Evolutionary conservation across 64 coral and sea anemone genomes (phyloP), one percentile per base, ranked within the genome.

Genomic region (Platygyra sinensis): DNA sequence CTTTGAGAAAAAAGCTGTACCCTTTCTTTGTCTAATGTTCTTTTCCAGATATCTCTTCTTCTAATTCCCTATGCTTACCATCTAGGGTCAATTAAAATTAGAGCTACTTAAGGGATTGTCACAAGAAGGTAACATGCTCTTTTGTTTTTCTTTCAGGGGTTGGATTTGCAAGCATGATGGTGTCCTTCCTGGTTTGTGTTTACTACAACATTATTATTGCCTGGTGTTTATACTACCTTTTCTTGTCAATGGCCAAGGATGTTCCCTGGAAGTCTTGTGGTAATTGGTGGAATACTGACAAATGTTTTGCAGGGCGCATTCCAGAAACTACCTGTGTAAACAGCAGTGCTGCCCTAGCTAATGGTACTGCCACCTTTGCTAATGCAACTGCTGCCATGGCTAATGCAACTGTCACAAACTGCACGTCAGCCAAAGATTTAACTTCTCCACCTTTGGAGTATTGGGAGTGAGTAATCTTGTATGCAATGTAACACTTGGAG

Each of bases 171-270:
- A 97, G 95, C 77, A 97, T 97, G 46, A 86, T 91, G 60, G 92
- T 97, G 10, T 96, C 95, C 0, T 96, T 96, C 76, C 71, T 96
- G 42, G 95, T 96, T 9, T 94, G 95, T 78, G 49, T 91, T 50
- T 96, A 96, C 72, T 96, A 96, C 77, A 96, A 96, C 62, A 89
- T 96, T 39, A 94, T 96, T 75, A 96, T 96, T 72, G 91, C 91
- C 15, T 96, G 95, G 95, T 86, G 91, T 8, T 60, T 89, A 0
- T 96, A 90, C 72, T 96, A 88, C 88, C 60, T 96, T 25, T 92
- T 88, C 71, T 72, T 94, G 81, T 96, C 95, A 71, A 91, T 96
- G 30, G 61, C 82, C 42, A 91, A 89, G 67, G 91, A 96, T 51
- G 95, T 96, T 14, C 95, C 90, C 17, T 96, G 95, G 95, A 94